These are phyloP conservation scores for Drosophila insularis DNA, from an alignment of 1,140 invertebrate species.

Conservation along the genomic window DNA sequence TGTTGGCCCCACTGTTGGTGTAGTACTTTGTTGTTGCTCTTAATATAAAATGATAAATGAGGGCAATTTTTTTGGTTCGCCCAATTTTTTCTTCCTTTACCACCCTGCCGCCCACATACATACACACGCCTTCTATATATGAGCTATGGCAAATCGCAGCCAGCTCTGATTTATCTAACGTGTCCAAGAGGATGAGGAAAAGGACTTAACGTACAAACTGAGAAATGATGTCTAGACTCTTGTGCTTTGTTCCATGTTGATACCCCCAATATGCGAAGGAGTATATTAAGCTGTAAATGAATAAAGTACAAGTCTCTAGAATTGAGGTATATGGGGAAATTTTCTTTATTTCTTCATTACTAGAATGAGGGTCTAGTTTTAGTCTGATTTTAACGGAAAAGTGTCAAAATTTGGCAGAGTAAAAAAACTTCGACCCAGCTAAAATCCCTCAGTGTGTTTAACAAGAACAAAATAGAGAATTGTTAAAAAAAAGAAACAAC, in stretches of 20 bases:
- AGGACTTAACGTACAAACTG: conserved; percentile 26
- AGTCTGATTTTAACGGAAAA: too few species aligned
- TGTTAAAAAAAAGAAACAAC: not conserved
- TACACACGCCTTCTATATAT: conserved; percentile 13
- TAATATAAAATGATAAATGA: conserved; percentile 55
- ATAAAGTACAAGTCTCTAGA: not conserved
- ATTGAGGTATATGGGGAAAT: too few species aligned
- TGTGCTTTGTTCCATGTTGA: not conserved
- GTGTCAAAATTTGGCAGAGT: not conserved
- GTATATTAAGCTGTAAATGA: not conserved
- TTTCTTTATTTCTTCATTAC: too few species aligned
- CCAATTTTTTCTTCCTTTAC: conserved; percentile 15
- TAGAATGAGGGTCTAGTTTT: too few species aligned
- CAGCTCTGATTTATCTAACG: conserved; percentile 59
- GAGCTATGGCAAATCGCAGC: conserved; percentile 53
- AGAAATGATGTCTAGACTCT: conserved; percentile 74
- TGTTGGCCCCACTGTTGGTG: not conserved
- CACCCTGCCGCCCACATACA: conserved; percentile 12
- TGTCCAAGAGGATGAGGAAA: conserved; percentile 18
- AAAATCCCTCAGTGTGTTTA: not conserved
- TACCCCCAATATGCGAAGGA: not conserved
- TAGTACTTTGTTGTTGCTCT: not conserved
- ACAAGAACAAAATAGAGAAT: not conserved
- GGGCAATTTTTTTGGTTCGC: conserved; percentile 53
- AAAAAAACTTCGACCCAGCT: not conserved